A percentile compares a stretch with the other conserved stretches of the same genome.
These are phyloP conservation scores for Oreochromis grahami DNA, from an alignment of 2,797 vertebrate genomes.

Conservation along the genomic window DNA sequence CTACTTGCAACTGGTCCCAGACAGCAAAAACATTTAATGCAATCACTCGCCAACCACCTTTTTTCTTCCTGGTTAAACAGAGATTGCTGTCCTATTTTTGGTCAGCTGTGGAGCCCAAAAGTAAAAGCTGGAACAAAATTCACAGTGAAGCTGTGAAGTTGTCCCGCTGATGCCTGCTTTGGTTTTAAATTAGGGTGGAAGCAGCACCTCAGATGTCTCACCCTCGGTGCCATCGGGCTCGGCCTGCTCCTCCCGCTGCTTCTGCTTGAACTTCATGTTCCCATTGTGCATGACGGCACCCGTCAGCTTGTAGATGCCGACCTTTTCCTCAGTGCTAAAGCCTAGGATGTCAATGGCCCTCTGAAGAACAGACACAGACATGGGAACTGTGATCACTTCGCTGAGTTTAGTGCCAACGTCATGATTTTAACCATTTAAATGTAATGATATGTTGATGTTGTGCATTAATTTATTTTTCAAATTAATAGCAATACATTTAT, in stretches of 20 bases:
- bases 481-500: not conserved
- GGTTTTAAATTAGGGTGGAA: not conserved
- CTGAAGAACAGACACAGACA: conserved; percentile 11
- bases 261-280: conserved; percentile 87
- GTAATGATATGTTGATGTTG: not conserved
- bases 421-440: not conserved
- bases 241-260: conserved; percentile 83
- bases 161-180: not conserved
- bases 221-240: conserved; percentile 82
- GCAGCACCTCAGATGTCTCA: conserved; percentile 17
- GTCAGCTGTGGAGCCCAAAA: not conserved
- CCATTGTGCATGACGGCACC: conserved; percentile 85
- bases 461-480: not conserved
- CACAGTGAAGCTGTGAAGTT: not conserved
- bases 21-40: not conserved
- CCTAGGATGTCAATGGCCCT: conserved; percentile 84
- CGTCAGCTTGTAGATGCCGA: conserved; percentile 82
- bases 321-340: conserved; percentile 78
- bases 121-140: not conserved
- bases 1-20: not conserved
- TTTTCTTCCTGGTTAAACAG: not conserved
- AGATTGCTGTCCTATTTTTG: fast-evolving
- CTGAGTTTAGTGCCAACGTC: not conserved
- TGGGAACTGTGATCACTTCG: not conserved
- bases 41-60: fast-evolving